Percentiles rank a stretch among this genome's conserved stretches.
phyloP scores from a whole-genome alignment of 2,113 vertebrate genomes.

The Pituophis catenifer region DNA sequence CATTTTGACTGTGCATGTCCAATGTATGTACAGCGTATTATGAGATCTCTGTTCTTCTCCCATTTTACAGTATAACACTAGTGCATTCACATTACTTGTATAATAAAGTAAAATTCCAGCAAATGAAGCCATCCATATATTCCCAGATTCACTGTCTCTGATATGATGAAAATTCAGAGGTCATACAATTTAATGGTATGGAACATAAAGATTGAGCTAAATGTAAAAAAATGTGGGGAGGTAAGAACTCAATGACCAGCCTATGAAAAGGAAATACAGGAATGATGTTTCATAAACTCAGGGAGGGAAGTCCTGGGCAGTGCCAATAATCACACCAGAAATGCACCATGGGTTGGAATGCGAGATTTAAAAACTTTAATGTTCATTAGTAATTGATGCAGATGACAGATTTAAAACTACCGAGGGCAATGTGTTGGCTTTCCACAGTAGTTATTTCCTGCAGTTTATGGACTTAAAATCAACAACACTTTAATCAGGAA shows the following conservation, averaged over 20 bases:
- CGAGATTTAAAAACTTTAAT: not conserved
- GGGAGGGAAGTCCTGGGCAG: not conserved
- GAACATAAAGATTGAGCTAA: not conserved
- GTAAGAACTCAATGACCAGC: not conserved
- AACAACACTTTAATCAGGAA: not conserved
- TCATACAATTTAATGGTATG: not conserved
- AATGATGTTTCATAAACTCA: not conserved
- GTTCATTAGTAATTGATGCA: not conserved
- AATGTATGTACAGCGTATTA: not conserved
- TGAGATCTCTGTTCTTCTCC: not conserved
- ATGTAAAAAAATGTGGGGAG: not conserved
- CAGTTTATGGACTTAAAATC: not conserved
- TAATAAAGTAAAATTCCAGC: not conserved
- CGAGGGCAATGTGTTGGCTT: not conserved
- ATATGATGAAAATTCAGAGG: not conserved
- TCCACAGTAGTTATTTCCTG: not conserved
- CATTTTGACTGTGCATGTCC: not conserved
- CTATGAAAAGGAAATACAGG: not conserved
- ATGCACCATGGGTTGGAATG: not conserved
- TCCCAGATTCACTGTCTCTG: not conserved
- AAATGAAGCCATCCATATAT: not conserved
- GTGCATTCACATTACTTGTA: not conserved
- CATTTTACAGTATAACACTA: not conserved
- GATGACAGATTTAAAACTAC: not conserved
- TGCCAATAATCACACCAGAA: not conserved